Evolutionary conservation across 2,113 vertebrate species (phyloP), one percentile per base, ranked within the genome.

Genomic region (Microcebus murinus): DNA sequence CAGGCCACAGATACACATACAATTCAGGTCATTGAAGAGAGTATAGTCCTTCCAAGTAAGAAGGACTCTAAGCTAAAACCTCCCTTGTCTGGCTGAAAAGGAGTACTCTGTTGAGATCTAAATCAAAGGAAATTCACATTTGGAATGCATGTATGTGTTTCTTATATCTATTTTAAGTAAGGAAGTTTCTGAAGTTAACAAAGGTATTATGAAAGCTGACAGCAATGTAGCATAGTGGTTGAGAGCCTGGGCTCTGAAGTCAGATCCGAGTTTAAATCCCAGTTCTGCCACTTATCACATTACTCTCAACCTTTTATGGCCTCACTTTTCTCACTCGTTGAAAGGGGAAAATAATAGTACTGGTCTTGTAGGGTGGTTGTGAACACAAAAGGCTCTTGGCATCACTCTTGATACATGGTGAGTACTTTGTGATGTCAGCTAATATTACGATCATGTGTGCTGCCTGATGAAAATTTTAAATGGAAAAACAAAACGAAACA

Each of bases 101-200:
- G 48, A 52, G 34, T 74, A 31, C 39, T 94, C 83, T 67, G 11
- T n/a, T 45, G 39, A 94, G 84, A 70, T 76, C 18, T 74, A 80
- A 86, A 39, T 85, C 8, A 48, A 89, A 87, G 76, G 52, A 18
- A 29, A 89, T 67, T 92, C 31, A 63, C 29, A 77, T 86, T 93
- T 91, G 73, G 7, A 84, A 88, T 74, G 63, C 36, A 67, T 55
- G 61, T 10, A 71, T 1, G 9, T 71, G n/a, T 45, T 92, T 85
- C 48, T 89, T 73, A 39, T 63, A 77, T 63, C 42, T 63, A 52
- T 61, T 91, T 84, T 92, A 79, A 95, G 27, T 77, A 96, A 94
- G 65, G 57, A 92, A 34, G n/a, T 85, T 93, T 87, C 50, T 79
- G 76, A 96, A 68, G 39, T 77, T 84, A 68, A 87, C 52, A 83